These are phyloP conservation scores for Daphoenositta chrysoptera DNA, from an alignment of 2,113 vertebrate species.

Conservation along the genomic window DNA sequence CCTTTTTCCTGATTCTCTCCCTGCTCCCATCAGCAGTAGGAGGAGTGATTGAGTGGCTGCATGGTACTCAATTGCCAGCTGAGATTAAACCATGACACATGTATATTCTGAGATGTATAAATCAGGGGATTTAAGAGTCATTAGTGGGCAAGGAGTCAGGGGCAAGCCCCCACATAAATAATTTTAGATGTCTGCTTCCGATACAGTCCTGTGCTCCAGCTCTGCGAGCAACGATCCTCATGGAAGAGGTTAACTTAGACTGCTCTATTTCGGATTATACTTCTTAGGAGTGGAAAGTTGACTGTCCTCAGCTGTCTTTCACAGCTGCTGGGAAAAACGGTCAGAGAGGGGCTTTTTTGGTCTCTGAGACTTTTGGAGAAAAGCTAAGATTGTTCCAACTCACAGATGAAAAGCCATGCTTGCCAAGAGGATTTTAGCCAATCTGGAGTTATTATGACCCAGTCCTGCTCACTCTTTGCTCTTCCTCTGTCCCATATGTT, in stretches of 20 bases:
- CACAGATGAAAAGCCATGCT: neutral
- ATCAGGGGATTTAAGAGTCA: neutral
- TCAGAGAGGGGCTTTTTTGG: neutral
- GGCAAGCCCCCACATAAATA: neutral
- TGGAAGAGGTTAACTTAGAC: neutral
- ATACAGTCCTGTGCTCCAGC: neutral
- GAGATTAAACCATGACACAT: neutral
- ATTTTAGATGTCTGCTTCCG: neutral
- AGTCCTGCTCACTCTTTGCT: neutral
- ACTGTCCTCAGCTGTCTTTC: neutral
- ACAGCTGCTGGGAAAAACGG: neutral
- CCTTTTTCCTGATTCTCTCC: neutral
- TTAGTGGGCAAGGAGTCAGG: neutral
- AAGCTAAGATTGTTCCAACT: neutral
- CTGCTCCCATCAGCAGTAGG: neutral
- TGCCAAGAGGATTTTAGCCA: neutral
- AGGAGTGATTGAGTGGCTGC: neutral
- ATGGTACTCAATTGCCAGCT: neutral
- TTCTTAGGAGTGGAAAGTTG: neutral
- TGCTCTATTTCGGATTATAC: neutral
- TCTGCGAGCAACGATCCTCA: neutral
- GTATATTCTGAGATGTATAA: neutral
- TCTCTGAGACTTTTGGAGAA: neutral
- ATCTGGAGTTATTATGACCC: neutral
- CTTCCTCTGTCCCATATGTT: neutral